Evolutionary conservation across 1,140 invertebrate genomes (phyloP), one percentile per base, ranked within the genome.

Genomic region (Sminthurides bifidus): DNA sequence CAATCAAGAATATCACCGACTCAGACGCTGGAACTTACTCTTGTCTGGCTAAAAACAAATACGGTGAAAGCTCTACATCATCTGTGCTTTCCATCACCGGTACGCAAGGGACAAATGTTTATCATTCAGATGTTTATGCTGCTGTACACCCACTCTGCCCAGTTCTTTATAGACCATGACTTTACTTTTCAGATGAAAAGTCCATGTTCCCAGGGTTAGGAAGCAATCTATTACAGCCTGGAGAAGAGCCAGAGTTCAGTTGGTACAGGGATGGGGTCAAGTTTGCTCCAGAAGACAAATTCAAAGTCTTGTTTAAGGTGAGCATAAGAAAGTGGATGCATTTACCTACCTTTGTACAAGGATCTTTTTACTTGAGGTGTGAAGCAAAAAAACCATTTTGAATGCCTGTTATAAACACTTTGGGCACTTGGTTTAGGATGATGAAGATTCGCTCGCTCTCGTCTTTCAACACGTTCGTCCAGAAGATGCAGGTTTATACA

Each of bases 401-500:
- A 30, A 15, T 26, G 51, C 12, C 40, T 8, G 52, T 37, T 35
- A 37, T 3, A 41, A 5, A 19, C 23, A 6, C n/a, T 37, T 50
- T 23, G 38, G 30, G n/a, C 24, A 19, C 10, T 56, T 54, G 29
- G 14, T 56, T 14, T 37, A 87, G 60, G 87, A 92, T 63, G 87
- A 92, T 61, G 90, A 93, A 66, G 91, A 94, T 66, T 92, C 85
- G 0, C 73, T 94, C 43, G 87, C 86, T 19, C 72, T 96, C 12
- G 84, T 93, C 0, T 94, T 97, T 71, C 87, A 92, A 66, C 87
- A 94, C 65, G 90, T 94, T 0, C 87, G 82, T 66, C 87, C 87
- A 0, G 89, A 92, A 68, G 90, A 95, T 70, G 89, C 89, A 24
- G 92, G 92, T 4, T 74, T 61, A 40, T 95, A 96, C 70, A 95